Base-by-base conservation (phyloP, 2,797 vertebrate species). In the Platalea minor region DNA sequence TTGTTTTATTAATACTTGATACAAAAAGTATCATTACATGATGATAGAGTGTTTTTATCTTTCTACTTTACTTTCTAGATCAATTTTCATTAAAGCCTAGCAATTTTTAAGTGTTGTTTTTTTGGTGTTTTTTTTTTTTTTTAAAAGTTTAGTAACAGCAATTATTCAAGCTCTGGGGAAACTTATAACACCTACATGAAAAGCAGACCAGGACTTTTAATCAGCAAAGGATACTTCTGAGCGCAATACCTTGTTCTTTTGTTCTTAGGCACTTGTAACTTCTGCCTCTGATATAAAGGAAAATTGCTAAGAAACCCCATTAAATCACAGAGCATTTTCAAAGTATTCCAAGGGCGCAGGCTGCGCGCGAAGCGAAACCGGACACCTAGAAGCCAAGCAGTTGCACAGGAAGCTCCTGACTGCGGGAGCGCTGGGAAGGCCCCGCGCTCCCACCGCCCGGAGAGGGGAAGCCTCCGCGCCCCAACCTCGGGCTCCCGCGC, bases 401-500 rank as follows among this genome's bases (percentile, higher is more conserved):
- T 24, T 41, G 72, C 59, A 45, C 13, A 79, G 64, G 35, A 76
- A 60, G 63, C 28, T 56, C 70, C 88, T 25, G 39, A 20, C 25
- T 21, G 25, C 31, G 14, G 77, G n/a, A 85, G 83, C 79, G 23
- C 12, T 2, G 5, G 39, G 50, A 20, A 19, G 19, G 57, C 10
- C 37, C n/a, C 2, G 2, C 5, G 76, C 24, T 69, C 37, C 43
- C 5, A 1, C 11, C 2, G 3, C 31, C 29, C 73, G 1, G 1
- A 18, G 51, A 9, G 20, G 17, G 29, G 59, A 73, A n/a, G 33
- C 60, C 31, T 53, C 56, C 1, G 41, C 2, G 3, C 37, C 85
- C 65, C 65, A 50, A 28, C 25, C 23, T 39, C 0, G 1, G 41
- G 37, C 39, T 81, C 45, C 20, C 5, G 25, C 6, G 6, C 45